These are phyloP conservation scores for Turnix velox DNA, from an alignment of 2,113 vertebrate species.

Conservation along the genomic window DNA sequence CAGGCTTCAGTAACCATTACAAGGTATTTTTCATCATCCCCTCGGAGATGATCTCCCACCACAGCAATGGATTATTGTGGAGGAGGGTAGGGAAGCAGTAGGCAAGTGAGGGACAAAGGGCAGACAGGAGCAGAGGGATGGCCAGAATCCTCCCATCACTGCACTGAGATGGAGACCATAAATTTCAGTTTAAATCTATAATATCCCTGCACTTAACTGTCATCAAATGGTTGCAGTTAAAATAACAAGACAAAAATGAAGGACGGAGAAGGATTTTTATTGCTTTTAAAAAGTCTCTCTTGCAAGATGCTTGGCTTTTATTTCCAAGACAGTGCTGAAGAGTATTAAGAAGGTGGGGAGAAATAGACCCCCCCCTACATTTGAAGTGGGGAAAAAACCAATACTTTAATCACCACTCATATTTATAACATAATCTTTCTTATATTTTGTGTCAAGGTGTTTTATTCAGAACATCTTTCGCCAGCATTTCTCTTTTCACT, in stretches of 20 bases:
- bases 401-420: conserved; percentile 68
- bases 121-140: background rate
- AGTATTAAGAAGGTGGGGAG: background rate
- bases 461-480: conserved; percentile 66
- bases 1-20: background rate
- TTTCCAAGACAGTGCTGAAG: conserved; percentile 10
- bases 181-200: conserved; percentile 44
- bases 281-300: conserved; percentile 56
- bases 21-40: background rate
- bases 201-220: conserved; percentile 16
- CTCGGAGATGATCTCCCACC: background rate
- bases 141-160: background rate
- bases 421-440: conserved; percentile 71
- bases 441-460: conserved; percentile 63
- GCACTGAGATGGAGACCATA: background rate
- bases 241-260: conserved; percentile 50
- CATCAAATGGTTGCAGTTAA: conserved; percentile 39
- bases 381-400: conserved; percentile 61
- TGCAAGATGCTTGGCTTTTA: conserved; percentile 19
- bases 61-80: background rate
- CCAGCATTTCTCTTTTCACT: conserved; percentile 70
- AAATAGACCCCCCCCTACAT: background rate
- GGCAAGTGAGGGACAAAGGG: background rate
- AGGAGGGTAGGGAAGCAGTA: background rate
- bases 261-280: conserved; percentile 52